Percentiles rank a stretch among this genome's conserved stretches.
phyloP scores from a whole-genome alignment of 1,140 invertebrate species.

The Samia ricini region DNA sequence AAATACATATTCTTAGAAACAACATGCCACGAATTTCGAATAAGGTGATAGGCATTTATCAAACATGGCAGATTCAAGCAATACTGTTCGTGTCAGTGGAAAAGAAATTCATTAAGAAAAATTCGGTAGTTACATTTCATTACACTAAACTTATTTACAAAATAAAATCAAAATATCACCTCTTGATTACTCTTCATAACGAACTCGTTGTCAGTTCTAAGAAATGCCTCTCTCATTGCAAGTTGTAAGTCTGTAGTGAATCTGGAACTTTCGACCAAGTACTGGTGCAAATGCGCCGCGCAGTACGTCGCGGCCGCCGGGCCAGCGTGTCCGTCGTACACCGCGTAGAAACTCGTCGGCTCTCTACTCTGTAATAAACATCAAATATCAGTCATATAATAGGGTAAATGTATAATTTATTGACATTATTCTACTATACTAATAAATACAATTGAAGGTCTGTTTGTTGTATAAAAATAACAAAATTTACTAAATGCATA shows the following conservation, averaged over 20 bases:
- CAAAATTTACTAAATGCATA: too few relatives aligned
- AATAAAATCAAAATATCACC: constrained; percentile 41
- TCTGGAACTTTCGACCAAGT: constrained; percentile 85
- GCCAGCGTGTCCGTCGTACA: constrained; percentile 98
- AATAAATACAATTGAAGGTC: too few relatives aligned
- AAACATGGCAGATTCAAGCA: too few relatives aligned
- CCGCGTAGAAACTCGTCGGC: constrained; percentile 89
- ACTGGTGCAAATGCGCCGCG: constrained; percentile 92
- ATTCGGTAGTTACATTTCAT: too few relatives aligned
- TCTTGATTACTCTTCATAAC: constrained; percentile 84
- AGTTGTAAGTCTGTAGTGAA: constrained; percentile 83
- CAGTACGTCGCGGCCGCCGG: constrained; percentile 92
- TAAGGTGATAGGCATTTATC: too few relatives aligned
- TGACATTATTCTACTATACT: too few relatives aligned
- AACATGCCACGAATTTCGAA: too few relatives aligned
- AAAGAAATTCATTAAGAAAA: too few relatives aligned
- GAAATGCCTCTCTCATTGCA: constrained; percentile 90
- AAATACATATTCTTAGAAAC: too few relatives aligned
- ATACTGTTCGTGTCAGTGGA: too few relatives aligned
- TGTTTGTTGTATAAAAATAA: too few relatives aligned
- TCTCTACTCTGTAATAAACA: constrained; percentile 54
- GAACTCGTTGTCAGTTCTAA: constrained; percentile 89
- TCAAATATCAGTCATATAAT: neutral
- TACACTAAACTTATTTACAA: neutral
- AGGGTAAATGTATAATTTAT: too few relatives aligned